Conservation (phyloP, 2,113 vertebrate species). For the Laterallus jamaicensis region DNA sequence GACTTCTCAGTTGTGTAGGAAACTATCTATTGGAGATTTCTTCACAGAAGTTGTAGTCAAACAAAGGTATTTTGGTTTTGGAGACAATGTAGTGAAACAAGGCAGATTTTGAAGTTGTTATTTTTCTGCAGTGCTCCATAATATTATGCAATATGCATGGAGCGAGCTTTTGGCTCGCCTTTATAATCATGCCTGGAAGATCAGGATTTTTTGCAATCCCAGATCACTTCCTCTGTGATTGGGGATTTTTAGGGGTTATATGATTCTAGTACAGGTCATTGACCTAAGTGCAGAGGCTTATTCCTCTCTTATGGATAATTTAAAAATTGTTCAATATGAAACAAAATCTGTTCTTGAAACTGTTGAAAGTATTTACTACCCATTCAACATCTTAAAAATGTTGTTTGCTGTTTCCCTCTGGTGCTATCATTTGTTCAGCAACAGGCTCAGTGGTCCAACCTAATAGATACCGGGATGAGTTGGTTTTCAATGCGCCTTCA, state of each 20-base stretch:
- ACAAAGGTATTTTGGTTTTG: background rate
- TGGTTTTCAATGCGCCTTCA: background rate
- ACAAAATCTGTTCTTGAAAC: background rate
- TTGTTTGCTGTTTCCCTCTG: background rate
- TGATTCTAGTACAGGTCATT: background rate
- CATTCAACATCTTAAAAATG: background rate
- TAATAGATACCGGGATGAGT: background rate
- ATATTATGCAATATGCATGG: background rate
- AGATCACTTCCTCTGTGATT: background rate
- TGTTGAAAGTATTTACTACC: background rate
- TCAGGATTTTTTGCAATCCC: background rate
- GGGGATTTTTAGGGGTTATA: background rate
- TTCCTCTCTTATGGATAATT: background rate
- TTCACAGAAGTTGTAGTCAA: background rate
- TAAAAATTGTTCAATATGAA: background rate
- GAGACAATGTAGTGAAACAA: background rate
- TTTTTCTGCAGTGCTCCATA: background rate
- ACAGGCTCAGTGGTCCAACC: background rate
- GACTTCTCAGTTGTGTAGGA: background rate
- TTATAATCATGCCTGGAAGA: background rate
- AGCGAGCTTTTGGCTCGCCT: background rate
- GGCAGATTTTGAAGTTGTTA: background rate
- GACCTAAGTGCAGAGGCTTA: background rate
- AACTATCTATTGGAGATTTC: background rate
- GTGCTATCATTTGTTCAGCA: background rate